Evolutionary conservation across 1,140 invertebrate species (phyloP), one percentile per base, ranked within the genome.

Genomic region (Manduca sexta): DNA sequence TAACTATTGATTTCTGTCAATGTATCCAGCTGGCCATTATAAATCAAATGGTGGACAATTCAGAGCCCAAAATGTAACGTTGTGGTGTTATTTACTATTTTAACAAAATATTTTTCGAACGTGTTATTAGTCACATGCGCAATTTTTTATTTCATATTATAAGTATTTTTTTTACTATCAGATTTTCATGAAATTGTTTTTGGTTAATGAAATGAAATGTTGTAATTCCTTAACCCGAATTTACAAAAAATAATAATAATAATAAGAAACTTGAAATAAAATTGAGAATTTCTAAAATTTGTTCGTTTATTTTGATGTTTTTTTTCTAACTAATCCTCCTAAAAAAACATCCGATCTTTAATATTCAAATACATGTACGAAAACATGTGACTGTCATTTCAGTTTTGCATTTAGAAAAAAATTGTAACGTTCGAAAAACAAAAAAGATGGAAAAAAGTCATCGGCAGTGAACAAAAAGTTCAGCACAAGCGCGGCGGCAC

Each of bases 401-500:
- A 15, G 14, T 45, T 34, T 29, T 8, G 29, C 16, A 30, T 43
- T 31, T 30, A 14, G 4, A 21, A 30, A 45, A 45, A 45, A 31
- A 18, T 43, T 49, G 56, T 59, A 58, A 65, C 58, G 59, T 65
- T 58, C 49, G 48, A 42, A 54, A 64, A 54, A 60, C 58, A 72
- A 64, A 70, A 63, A 65, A 40, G 18, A 21, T 34, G 14, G 40
- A 58, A 58, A 73, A 69, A 72, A 69, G 55, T 60, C 8, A 33
- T 48, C 37, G 62, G 61, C 53, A 62, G 64, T 66, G 67, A 64
- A 68, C 65, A 48, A 69, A 82, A 79, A 79, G 74, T 72, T 64
- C 57, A 54, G 63, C 53, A 52, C 55, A 49, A 44, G 66, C 62
- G 59, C 60, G 68, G 60, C 62, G 77, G 68, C 77, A 75, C 76